Evolutionary conservation across 2,797 vertebrate species (phyloP).

Genomic region (Poecile montanus): DNA sequence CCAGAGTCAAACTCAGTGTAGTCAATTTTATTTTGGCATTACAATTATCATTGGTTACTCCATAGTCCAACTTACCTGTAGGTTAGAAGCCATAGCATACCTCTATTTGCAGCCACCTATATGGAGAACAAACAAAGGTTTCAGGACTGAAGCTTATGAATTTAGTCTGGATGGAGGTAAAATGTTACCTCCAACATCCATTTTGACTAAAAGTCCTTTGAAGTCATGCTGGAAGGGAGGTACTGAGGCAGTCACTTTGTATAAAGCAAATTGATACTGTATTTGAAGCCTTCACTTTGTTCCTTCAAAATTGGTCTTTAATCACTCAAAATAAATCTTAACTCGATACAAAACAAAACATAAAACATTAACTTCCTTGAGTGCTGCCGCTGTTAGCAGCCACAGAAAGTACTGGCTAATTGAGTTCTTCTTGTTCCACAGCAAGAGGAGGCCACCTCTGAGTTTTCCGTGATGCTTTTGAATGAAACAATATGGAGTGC

Average conservation of each 20-base stretch:
- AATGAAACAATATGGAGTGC: conserved; percentile 74
- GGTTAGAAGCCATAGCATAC: neutral
- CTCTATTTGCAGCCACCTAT: neutral
- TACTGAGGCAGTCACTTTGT: neutral
- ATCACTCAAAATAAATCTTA: neutral
- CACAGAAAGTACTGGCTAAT: neutral
- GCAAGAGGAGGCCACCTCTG: neutral
- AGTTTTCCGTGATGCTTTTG: neutral
- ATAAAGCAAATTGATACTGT: neutral
- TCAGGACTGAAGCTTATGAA: neutral
- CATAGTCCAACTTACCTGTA: neutral
- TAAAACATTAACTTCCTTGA: neutral
- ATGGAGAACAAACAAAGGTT: neutral
- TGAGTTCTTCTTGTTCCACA: neutral
- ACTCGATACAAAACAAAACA: neutral
- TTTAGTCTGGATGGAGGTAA: neutral
- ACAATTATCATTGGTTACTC: neutral
- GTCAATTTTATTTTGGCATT: neutral
- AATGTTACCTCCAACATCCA: neutral
- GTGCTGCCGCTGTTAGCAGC: neutral
- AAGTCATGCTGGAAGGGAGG: neutral
- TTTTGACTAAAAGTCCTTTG: neutral
- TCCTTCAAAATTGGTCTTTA: neutral
- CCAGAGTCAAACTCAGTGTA: neutral
- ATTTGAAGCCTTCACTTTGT: neutral